These are phyloP conservation scores for Gila robusta DNA, from an alignment of 2,797 vertebrate species.

Conservation along the genomic window DNA sequence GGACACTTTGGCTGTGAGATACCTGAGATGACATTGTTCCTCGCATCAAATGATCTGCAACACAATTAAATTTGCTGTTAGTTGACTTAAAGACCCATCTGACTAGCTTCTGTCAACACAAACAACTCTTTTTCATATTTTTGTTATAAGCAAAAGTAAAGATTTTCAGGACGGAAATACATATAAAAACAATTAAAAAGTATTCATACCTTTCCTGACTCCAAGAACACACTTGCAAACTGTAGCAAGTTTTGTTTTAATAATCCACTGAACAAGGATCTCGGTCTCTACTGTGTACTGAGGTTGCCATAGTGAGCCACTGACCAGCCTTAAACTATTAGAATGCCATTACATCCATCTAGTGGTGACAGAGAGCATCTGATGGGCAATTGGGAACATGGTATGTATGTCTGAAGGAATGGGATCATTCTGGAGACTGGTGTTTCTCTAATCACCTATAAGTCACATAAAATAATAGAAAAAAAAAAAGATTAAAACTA, in stretches of 20 bases:
- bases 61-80: neutral
- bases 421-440: neutral
- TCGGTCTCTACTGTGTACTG: conserved; percentile 65
- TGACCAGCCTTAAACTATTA: conserved; percentile 17
- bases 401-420: neutral
- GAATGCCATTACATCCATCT: conserved; percentile 40
- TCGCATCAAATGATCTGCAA: conserved; percentile 51
- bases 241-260: conserved; percentile 38
- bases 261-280: conserved; percentile 52
- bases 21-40: conserved; percentile 52
- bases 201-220: conserved; percentile 8
- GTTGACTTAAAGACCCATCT: neutral
- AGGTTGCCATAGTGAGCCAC: conserved; percentile 71
- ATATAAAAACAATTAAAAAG: neutral
- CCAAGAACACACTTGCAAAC: neutral
- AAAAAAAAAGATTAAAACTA: neutral
- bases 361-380: conserved; percentile 44
- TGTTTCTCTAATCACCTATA: neutral
- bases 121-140: neutral
- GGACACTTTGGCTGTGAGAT: conserved; percentile 37
- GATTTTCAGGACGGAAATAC: neutral
- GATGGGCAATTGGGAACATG: neutral
- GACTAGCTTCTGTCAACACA: neutral
- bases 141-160: neutral
- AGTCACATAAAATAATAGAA: neutral